Base-by-base conservation (phyloP, 2,113 vertebrate genomes). In the Grus americana region DNA sequence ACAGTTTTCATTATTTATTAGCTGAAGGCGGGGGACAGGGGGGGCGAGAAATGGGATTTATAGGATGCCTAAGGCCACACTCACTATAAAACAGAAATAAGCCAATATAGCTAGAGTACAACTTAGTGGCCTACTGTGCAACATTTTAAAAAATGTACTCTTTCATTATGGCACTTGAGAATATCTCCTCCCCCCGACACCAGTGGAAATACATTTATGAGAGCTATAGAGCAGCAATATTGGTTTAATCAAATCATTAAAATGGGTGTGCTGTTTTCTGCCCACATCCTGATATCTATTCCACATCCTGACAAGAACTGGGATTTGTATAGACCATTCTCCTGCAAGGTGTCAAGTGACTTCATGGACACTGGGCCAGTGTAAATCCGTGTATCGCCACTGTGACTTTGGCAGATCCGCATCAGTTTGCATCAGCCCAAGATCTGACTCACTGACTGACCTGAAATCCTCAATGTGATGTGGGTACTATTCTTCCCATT, bases 1-100 rank as follows among this genome's bases (percentile, higher is more conserved):
- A 82, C 67, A 89, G 90, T 96, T 98, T 97, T 96, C 95, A 98
- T 98, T 98, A 98, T 97, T 95, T 98, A 97, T 97, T 97, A 97
- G 95, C 95, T 88, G 97, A 98, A 97, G 89, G 85, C 80, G 27
- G 42, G 73, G 91, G 38, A 38, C 38, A 9, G 90, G 44, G 44
- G 44, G 44, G 44, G 44, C 11, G 59, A 96, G 94, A 94, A 96
- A 97, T 86, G 75, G 91, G 97, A 98, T 97, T 98, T 98, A 97
- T 97, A 97, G 86, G 91, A 97, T 90, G 97, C 98, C 96, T 98
- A 97, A 97, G 97, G 98, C 94, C 94, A 97, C 14, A 58, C 92
- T 98, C 97, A 95, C 96, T 97, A 92, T 85, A 97, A 96, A 97
- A 86, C 94, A 96, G 95, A 95, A 95, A 46, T 96, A 95, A 97